Conservation (phyloP, 2,797 vertebrate species). For the Rhinogobio ventralis region DNA sequence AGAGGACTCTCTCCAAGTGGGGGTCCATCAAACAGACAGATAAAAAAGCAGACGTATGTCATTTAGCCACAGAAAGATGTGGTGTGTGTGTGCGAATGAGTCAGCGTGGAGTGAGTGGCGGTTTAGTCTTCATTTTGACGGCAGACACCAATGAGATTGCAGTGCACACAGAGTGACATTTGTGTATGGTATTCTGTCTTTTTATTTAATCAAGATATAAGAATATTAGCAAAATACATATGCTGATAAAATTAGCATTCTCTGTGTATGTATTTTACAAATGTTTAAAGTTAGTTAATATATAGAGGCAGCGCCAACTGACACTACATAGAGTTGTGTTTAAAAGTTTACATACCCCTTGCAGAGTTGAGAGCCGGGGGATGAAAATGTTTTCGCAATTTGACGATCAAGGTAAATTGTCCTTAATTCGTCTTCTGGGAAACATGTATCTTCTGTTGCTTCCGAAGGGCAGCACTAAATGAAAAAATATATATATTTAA, state of each 20-base stretch:
- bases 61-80: constrained; percentile 34
- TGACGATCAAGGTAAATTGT: too few species aligned
- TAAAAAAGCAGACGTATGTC: constrained; percentile 40
- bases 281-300: not conserved
- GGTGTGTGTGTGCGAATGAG: constrained; percentile 65
- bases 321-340: too few species aligned
- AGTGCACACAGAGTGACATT: constrained; percentile 60
- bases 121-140: constrained; percentile 45
- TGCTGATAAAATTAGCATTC: constrained; percentile 49
- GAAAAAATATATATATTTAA: too few species aligned
- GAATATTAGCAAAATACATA: not conserved
- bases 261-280: not conserved
- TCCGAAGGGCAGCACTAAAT: too few species aligned
- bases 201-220: not conserved
- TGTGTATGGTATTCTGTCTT: constrained; percentile 18
- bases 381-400: too few species aligned
- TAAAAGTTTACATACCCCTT: too few species aligned
- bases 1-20: constrained; percentile 72
- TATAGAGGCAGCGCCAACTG: not conserved
- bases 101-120: constrained; percentile 53
- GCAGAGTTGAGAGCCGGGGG: too few species aligned
- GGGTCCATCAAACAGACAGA: constrained; percentile 71
- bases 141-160: constrained; percentile 7
- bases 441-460: too few species aligned
- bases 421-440: too few species aligned